Evolutionary conservation across 2,888 invertebrate species (phyloP).

Genomic region (Xestia sexstrigata): DNA sequence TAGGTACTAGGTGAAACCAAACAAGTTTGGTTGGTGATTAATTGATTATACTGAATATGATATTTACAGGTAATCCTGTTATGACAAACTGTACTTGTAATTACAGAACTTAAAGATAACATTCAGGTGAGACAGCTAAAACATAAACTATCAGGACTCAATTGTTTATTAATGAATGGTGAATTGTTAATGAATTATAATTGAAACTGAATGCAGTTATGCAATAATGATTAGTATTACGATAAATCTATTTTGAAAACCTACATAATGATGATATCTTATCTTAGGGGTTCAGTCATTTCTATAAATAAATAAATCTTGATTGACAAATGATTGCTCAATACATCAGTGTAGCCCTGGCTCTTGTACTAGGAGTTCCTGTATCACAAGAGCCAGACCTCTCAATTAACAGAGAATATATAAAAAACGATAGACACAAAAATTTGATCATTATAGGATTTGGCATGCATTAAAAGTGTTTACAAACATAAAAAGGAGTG

Average conservation of each 20-base stretch:
- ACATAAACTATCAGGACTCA: neutral
- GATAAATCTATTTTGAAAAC: neutral
- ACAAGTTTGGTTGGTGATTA: neutral
- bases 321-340: no score
- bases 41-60: slow-evolving; percentile 1
- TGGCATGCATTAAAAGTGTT: no score
- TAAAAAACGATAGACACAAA: no score
- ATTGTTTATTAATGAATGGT: neutral
- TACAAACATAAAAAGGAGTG: no score
- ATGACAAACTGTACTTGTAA: slow-evolving; percentile 1
- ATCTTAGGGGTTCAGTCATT: neutral
- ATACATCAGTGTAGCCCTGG: no score
- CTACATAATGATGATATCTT: neutral
- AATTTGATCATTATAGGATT: no score
- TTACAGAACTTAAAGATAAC: neutral
- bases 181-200: slow-evolving; percentile 9
- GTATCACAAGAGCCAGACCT: no score
- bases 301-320: no score
- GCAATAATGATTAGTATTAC: neutral
- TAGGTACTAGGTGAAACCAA: slow-evolving; percentile 5
- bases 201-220: neutral
- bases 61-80: slow-evolving; percentile 22
- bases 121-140: neutral
- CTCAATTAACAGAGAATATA: no score
- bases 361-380: no score